Conservation (phyloP, 2,113 vertebrate species). For the Ptychochromis oligacanthus region DNA sequence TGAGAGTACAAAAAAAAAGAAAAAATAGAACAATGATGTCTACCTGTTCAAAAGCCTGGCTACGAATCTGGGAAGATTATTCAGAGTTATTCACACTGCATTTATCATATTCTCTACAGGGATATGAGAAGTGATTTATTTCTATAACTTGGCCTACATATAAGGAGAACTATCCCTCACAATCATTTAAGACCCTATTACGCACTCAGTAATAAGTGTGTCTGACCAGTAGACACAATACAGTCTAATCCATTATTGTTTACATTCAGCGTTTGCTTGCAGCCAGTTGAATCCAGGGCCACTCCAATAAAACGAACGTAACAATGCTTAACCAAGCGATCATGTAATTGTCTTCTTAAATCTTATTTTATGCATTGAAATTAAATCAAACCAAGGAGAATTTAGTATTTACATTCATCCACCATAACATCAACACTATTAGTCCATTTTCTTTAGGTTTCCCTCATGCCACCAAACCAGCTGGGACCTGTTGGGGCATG, state of each 20-base stretch:
- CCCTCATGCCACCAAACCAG: neutral
- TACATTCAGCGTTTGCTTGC: slow-evolving; percentile 44
- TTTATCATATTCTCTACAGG: slow-evolving; percentile 58
- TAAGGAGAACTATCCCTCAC: slow-evolving; percentile 49
- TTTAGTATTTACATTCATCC: neutral
- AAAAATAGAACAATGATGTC: slow-evolving; percentile 44
- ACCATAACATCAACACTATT: neutral
- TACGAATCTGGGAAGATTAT: slow-evolving; percentile 43
- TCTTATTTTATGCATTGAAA: neutral
- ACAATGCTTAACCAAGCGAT: slow-evolving; percentile 18
- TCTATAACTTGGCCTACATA: slow-evolving; percentile 69
- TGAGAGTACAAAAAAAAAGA: neutral
- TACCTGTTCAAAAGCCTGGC: slow-evolving; percentile 56
- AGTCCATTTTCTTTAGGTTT: neutral
- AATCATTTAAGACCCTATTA: slow-evolving; percentile 48
- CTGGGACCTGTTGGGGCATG: neutral
- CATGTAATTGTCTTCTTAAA: neutral
- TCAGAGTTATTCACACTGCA: slow-evolving; percentile 50
- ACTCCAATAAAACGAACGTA: slow-evolving; percentile 24
- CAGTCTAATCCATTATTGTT: slow-evolving; percentile 59
- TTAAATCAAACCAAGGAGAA: neutral
- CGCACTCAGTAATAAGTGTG: slow-evolving; percentile 50
- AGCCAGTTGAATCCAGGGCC: slow-evolving; percentile 23
- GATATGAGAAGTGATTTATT: slow-evolving; percentile 68
- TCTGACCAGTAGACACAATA: slow-evolving; percentile 55